Conservation (phyloP, 35 echinoderm and acorn worm species). For the Patiria miniata region DNA sequence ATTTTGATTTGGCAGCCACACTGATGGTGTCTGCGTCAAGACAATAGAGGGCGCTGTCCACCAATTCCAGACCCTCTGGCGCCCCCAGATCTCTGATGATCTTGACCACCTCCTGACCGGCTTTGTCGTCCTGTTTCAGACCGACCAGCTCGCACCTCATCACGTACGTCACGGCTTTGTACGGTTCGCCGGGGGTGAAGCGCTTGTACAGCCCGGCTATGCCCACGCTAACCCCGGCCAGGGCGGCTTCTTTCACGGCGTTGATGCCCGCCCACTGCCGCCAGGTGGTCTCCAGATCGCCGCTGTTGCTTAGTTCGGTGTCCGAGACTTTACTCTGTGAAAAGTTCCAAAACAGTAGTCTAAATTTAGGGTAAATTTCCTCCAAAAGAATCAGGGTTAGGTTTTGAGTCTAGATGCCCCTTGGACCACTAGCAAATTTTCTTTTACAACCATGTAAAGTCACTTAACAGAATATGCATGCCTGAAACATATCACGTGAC, state of each 20-base stretch:
- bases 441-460: too few relatives aligned
- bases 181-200: constrained; percentile 44
- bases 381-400: too few relatives aligned
- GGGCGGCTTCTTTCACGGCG: not conserved
- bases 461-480: too few relatives aligned
- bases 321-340: not conserved
- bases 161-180: constrained; percentile 41
- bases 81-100: constrained; percentile 10
- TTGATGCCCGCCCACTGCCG: not conserved
- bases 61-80: constrained; percentile 22
- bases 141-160: constrained; percentile 28
- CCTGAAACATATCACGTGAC: too few relatives aligned
- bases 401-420: too few relatives aligned
- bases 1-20: not conserved
- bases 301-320: not conserved
- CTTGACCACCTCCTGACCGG: not conserved
- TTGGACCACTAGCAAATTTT: too few relatives aligned
- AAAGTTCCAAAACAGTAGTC: too few relatives aligned
- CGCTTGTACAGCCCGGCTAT: constrained; percentile 49
- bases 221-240: not conserved
- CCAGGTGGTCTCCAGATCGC: not conserved
- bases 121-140: not conserved
- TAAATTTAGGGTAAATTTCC: too few relatives aligned
- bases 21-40: constrained; percentile 18
- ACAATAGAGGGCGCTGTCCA: constrained; percentile 43